These are phyloP conservation scores for Sebastes cheni DNA, from an alignment of 2,797 vertebrate species.

Conservation along the genomic window DNA sequence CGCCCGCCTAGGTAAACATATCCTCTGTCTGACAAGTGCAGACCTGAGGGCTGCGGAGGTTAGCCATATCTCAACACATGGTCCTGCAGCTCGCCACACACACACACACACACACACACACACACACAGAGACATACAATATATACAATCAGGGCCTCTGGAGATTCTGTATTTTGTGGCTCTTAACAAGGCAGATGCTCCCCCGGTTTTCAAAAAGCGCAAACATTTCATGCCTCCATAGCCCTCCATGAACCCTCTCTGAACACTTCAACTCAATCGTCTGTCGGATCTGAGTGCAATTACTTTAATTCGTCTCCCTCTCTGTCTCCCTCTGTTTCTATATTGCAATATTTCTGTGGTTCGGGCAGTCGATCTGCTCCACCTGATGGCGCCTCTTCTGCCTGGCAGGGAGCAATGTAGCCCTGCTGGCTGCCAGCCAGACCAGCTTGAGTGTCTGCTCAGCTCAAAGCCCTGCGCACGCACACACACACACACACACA, in stretches of 20 bases:
- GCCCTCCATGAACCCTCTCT: conserved; percentile 27
- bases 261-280: conserved; percentile 56
- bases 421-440: conserved; percentile 80
- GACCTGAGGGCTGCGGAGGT: conserved; percentile 72
- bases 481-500: conserved; percentile 10
- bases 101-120: conserved; percentile 34
- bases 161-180: conserved; percentile 36
- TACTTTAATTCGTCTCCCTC: conserved; percentile 69
- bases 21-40: conserved; percentile 75
- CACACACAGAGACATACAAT: neutral
- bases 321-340: conserved; percentile 57
- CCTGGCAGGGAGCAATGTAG: conserved; percentile 78
- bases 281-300: conserved; percentile 67
- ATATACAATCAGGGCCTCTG: neutral
- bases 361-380: conserved; percentile 74
- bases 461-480: conserved; percentile 67
- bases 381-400: conserved; percentile 80
- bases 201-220: conserved; percentile 23
- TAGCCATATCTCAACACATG: conserved; percentile 47
- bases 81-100: conserved; percentile 38
- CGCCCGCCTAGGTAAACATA: conserved; percentile 74
- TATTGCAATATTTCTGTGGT: conserved; percentile 75
- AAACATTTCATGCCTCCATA: conserved; percentile 35
- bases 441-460: conserved; percentile 79
- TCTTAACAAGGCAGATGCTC: conserved; percentile 45